These are phyloP conservation scores for Watsonalla cultraria DNA, from an alignment of 2,888 invertebrate species.

Conservation along the genomic window DNA sequence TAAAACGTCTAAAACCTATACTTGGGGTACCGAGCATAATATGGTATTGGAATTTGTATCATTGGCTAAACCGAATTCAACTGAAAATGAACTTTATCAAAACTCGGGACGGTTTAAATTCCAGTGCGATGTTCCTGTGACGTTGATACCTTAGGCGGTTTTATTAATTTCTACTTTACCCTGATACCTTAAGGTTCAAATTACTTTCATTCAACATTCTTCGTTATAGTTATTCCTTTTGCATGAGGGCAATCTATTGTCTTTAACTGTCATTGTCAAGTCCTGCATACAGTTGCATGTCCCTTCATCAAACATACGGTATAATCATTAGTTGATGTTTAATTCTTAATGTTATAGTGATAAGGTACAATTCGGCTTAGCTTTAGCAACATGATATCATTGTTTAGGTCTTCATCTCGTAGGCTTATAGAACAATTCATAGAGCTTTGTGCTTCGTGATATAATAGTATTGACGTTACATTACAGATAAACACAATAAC, in stretches of 20 bases:
- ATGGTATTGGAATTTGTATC: too few species aligned
- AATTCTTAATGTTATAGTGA: conserved; percentile 33
- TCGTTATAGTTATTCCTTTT: conserved; percentile 40
- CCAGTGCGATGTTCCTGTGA: not conserved
- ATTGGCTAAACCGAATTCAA: too few species aligned
- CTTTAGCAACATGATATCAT: conserved; percentile 6
- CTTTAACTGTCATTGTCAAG: conserved; percentile 45
- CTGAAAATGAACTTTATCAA: too few species aligned
- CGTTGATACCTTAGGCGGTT: too few species aligned
- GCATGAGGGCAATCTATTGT: conserved; percentile 40
- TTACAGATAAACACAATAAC: too few species aligned
- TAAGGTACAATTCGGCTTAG: conserved; percentile 16
- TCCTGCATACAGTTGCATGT: conserved; percentile 60
- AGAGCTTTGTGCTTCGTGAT: conserved; percentile 36
- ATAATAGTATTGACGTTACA: conserved; percentile 1
- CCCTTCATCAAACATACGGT: conserved; percentile 41
- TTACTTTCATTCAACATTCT: conserved; percentile 12
- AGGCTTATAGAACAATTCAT: conserved; percentile 29
- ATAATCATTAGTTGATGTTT: conserved; percentile 43
- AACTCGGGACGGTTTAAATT: not conserved
- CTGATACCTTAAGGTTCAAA: conserved; percentile 16
- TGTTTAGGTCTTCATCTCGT: conserved; percentile 23
- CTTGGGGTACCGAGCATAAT: too few species aligned
- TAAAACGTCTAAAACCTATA: too few species aligned
- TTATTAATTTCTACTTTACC: too few species aligned